Conservation (phyloP, 2,888 invertebrate genomes). For the Lottia gigantea region DNA sequence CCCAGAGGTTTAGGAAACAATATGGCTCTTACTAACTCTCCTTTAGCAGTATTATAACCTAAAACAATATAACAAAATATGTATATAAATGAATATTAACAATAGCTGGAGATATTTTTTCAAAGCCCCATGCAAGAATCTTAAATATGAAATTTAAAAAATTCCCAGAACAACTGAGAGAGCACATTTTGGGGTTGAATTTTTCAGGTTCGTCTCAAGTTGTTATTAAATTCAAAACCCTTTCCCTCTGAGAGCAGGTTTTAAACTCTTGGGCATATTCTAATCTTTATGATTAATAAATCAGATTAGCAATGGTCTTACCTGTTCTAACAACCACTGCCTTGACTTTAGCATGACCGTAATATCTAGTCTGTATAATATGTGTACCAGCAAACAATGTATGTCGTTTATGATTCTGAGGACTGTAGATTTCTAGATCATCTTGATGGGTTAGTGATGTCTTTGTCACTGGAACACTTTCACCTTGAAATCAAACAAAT, state of each 20-base stretch:
- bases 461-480: slow-evolving; percentile 95
- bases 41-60: slow-evolving; percentile 90
- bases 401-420: slow-evolving; percentile 87
- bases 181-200: too few species aligned
- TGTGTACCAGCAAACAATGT: slow-evolving; percentile 91
- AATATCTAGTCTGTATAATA: slow-evolving; percentile 90
- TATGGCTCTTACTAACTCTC: slow-evolving; percentile 88
- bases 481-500: slow-evolving; percentile 76
- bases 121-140: too few species aligned
- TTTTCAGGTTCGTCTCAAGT: too few species aligned
- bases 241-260: too few species aligned
- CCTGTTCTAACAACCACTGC: slow-evolving; percentile 86
- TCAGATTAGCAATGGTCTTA: too few species aligned
- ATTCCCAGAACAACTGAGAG: too few species aligned
- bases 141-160: too few species aligned
- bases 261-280: too few species aligned
- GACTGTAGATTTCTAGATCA: slow-evolving; percentile 74
- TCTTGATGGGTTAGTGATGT: slow-evolving; percentile 78
- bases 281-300: too few species aligned
- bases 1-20: slow-evolving; percentile 95
- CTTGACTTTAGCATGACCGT: slow-evolving; percentile 80
- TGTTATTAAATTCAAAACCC: too few species aligned
- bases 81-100: too few species aligned
- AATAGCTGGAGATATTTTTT: too few species aligned
- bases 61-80: slow-evolving; percentile 16